Conservation (phyloP, 1,140 invertebrate genomes). For the Globodera ellingtonae region DNA sequence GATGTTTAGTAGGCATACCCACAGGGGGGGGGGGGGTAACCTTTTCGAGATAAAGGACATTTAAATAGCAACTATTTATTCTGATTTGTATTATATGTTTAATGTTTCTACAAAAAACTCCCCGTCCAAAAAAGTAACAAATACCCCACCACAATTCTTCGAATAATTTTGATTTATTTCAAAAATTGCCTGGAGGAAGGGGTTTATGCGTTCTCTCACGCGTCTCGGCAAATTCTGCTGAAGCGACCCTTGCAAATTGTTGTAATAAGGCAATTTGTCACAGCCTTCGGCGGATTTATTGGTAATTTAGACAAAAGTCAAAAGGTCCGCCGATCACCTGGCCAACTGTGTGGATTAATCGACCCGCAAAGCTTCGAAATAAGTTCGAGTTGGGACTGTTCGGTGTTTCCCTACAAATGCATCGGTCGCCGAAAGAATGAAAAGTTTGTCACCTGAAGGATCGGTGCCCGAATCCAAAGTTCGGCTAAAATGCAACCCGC, state of each 20-base stretch:
- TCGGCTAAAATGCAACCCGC: conserved; percentile 99
- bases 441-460: conserved; percentile 70
- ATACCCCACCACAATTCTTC: too few species aligned
- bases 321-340: conserved; percentile 67
- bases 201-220: conserved; percentile 66
- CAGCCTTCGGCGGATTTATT: conserved; percentile 69
- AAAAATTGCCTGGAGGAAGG: not conserved
- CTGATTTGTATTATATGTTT: not conserved
- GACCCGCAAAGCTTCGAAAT: conserved; percentile 95
- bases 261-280: conserved; percentile 86
- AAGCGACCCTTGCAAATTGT: conserved; percentile 79
- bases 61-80: not conserved
- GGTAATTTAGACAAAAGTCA: not conserved
- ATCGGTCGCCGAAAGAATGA: conserved; percentile 18
- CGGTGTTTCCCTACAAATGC: conserved; percentile 79
- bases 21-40: too few species aligned
- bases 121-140: too few species aligned
- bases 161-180: too few species aligned
- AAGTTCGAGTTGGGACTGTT: conserved; percentile 90
- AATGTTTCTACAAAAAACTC: too few species aligned
- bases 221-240: conserved; percentile 87
- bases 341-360: conserved; percentile 87
- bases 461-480: conserved; percentile 89
- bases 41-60: too few species aligned
- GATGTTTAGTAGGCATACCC: too few species aligned